Base-by-base conservation (phyloP, 2,888 invertebrate genomes). In the Phlogophora meticulosa region DNA sequence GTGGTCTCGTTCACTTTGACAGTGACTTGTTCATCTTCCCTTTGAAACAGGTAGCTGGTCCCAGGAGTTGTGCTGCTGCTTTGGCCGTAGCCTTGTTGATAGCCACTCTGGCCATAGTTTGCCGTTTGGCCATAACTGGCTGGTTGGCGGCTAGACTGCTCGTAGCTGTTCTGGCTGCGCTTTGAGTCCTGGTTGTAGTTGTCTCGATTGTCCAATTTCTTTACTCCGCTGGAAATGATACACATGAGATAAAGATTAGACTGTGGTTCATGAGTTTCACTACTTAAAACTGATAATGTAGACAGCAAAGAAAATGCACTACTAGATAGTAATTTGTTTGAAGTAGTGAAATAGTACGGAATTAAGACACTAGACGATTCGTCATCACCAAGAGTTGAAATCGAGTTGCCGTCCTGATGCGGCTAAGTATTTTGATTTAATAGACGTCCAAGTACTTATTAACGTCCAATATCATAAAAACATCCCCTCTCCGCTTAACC, bases 1-100 rank as follows among this genome's bases (percentile, higher is more conserved):
- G 95, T 94, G 38, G 93, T 91, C 11, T 92, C 93, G 28, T 93
- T 91, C 7, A 85, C 78, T 65, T 91, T 92, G 9, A 89, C 90
- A 5, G 95, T 94, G 32, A 94, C 91, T 45, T 91, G 85, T 80
- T 94, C 86, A 86, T 96, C 88, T 85, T 96, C 92, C 43, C 96
- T 92, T 64, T 96, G 95, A 79, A 96, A 96, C 67, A 96, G 89
- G 81, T 96, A 96, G 80, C 95, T 96, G 13, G 96, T 96, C 32
- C 93, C 95, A 4, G 91, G 94, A 0, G 95, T 94, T 0, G 94
- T 94, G 70, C 89, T 93, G 67, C 90, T 93, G 69, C 88, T 91
- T 46, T 86, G 86, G 22, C 78, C 69, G 28, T 79, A 84, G 0
- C 60, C 68, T 28, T 68, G 87, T 69, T 81, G 77, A n/a, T 82